Percentiles rank a stretch among this genome's conserved stretches.
Evolutionary conservation across 2,888 invertebrate genomes (phyloP).

Genomic region (Gari tellinella): DNA sequence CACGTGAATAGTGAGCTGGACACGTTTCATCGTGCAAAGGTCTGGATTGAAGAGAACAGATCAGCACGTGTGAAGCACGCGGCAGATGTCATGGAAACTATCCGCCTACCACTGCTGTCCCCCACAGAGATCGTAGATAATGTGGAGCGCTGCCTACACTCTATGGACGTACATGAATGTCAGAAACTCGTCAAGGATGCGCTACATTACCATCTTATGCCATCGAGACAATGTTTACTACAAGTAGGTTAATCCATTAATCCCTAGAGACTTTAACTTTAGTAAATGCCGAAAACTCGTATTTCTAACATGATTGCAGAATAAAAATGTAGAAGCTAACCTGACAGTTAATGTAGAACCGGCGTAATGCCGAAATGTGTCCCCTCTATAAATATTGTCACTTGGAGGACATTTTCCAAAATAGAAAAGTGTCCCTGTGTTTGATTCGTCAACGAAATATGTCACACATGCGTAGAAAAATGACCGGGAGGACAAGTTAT

Average conservation of each 20-base stretch:
- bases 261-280: no score
- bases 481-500: no score
- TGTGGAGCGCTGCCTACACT: conserved; percentile 67
- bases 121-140: conserved; percentile 72
- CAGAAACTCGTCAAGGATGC: conserved; percentile 74
- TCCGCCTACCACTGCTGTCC: conserved; percentile 72
- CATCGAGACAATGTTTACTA: conserved; percentile 71
- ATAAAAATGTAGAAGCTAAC: no score
- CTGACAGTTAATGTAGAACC: no score
- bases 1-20: conserved; percentile 65
- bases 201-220: conserved; percentile 76
- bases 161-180: conserved; percentile 75
- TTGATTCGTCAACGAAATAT: no score
- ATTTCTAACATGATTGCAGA: no score
- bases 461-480: no score
- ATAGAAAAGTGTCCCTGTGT: no score
- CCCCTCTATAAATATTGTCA: no score
- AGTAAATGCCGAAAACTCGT: no score
- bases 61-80: conserved; percentile 60
- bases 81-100: conserved; percentile 57
- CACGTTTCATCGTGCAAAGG: conserved; percentile 62
- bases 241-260: conserved; percentile 66
- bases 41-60: conserved; percentile 69
- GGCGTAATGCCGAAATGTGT: no score
- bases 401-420: no score